Evolutionary conservation across 2,797 vertebrate genomes (phyloP), one percentile per base, ranked within the genome.

Genomic region (Chrosomus eos): DNA sequence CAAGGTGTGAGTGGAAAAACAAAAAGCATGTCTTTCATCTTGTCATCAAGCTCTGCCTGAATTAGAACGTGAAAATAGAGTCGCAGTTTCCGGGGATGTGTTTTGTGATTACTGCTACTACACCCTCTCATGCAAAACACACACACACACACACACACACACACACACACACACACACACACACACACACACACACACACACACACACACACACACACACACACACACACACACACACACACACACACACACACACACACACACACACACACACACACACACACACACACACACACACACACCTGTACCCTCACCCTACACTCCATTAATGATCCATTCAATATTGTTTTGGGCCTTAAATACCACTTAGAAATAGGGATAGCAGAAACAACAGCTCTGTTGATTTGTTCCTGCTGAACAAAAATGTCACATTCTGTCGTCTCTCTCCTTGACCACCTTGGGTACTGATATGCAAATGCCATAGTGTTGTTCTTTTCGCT

Each of bases 31-130:
- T 78, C 74, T 80, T 75, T 85, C 81, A 85, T 83, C 80, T 60
- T 76, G 76, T 88, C 84, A 73, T 86, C 70, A 83, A 53, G 53
- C 71, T 62, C 45, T 55, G 43, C 79, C 26, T 18, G 4, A 82
- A 88, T 88, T 88, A 88, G 83, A 88, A 82, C 0, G 79, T 85
- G 80, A 80, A 82, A 85, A 85, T 68, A 23, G 75, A 82, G 68
- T 80, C 62, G 43, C 80, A 55, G 66, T 72, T 80, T 83, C 45
- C 48, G 70, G 43, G 62, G 45, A 87, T 43, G 58, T 83, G 38
- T 71, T 53, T 70, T 73, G 81, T 82, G 72, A 87, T 83, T 83
- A 82, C 80, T 82, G 80, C 48, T 60, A 81, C 73, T 70, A 82
- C 23, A n/a, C 51, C 26, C 40, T 80, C 83, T 66, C 53, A 13